Evolutionary conservation across 1,140 invertebrate genomes (phyloP), one percentile per base, ranked within the genome.

Genomic region (Drosophila yakuba): DNA sequence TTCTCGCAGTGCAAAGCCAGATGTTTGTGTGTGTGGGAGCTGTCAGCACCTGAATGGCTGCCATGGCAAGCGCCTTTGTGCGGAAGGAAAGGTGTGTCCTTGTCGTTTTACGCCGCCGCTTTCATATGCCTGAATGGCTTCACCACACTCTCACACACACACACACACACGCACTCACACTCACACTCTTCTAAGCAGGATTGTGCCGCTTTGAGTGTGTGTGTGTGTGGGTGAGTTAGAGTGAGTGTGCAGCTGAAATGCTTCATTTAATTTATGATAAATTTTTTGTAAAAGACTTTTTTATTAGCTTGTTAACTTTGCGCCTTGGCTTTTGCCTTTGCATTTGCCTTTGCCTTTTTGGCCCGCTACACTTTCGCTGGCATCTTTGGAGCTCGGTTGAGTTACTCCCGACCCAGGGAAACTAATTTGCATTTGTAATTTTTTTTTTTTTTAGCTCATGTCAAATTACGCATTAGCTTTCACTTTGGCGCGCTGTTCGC

Each of bases 191-290:
- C 51, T 47, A 60, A 54, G 51, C 23, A 61, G 48, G 67, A 58
- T 71, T 52, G 66, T 71, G 43, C 43, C 45, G 51, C 62, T 60
- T 62, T 64, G 36, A 41, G 52, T 41, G 73, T 74, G 32, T 51
- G 41, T 25, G 23, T 10, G 38, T 52, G 44, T 54, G 51, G 36
- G 43, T 48, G 25, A 47, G 48, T 52, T 50, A 15, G 44, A 23
- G 14, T 76, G 54, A 55, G 58, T 81, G 66, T 73, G 84, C 67
- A 82, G 57, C 62, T 72, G 73, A 79, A 88, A 88, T 89, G 84
- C 85, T 88, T 89, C 84, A 88, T 88, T 88, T 88, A 89, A 88
- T 88, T 88, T 88, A 88, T 88, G 84, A 89, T 84, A 84, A 61
- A 88, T 77, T 89, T 78, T 83, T 78, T 86, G 81, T 64, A 63